phyloP scores from a whole-genome alignment of 2,797 vertebrate genomes.

The Microctenopoma steveboyesi region DNA sequence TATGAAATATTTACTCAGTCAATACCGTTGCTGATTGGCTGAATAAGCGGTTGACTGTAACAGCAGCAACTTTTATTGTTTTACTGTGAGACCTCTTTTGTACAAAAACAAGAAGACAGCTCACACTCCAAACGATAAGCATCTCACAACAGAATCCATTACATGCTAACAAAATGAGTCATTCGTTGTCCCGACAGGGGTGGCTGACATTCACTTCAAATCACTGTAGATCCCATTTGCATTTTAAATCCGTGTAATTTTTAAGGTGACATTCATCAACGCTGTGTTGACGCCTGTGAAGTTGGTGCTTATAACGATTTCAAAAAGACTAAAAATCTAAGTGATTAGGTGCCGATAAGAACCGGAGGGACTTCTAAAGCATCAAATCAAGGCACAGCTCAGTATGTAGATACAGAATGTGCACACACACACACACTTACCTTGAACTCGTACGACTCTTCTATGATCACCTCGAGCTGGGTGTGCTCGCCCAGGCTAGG shows the following conservation, averaged over 20 bases:
- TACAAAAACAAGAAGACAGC: conserved; percentile 12
- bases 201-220: conserved; percentile 30
- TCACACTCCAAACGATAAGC: conserved; percentile 27
- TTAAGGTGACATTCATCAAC: neutral
- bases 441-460: conserved; percentile 91
- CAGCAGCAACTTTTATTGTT: neutral
- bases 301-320: neutral
- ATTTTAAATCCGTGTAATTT: conserved; percentile 20
- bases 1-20: conserved; percentile 10
- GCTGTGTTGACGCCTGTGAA: neutral
- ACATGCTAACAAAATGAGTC: conserved; percentile 39
- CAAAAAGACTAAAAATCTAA: neutral
- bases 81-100: neutral
- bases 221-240: conserved; percentile 17
- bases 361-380: neutral
- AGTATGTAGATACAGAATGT: neutral
- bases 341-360: neutral
- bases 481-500: conserved; percentile 86
- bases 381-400: neutral
- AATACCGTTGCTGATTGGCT: conserved; percentile 14
- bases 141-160: conserved; percentile 34
- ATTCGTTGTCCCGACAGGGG: conserved; percentile 8
- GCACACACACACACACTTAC: conserved; percentile 53
- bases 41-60: neutral
- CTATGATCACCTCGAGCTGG: conserved; percentile 85